Evolutionary conservation across 2,888 invertebrate species (phyloP), one percentile per base, ranked within the genome.

Genomic region (Petrolisthes manimaculis): DNA sequence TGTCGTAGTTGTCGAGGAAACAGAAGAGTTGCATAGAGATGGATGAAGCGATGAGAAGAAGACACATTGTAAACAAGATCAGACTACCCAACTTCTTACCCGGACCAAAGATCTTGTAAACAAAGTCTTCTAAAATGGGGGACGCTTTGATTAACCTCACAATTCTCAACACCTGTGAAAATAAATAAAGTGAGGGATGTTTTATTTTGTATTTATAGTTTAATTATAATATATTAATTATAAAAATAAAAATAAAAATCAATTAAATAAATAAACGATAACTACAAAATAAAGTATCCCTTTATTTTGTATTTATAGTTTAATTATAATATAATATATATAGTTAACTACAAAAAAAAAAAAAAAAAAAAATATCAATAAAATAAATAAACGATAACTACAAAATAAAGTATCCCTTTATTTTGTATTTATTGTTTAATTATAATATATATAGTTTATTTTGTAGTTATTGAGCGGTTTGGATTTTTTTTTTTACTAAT

Each of bases 11-110:
- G 92, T 97, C 96, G 6, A 99, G 95, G 92, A 97, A 99, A 93
- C 99, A 99, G 93, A 99, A 99, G 67, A 99, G 94, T 93, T 99
- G 99, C 96, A 99, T 98, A 78, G 99, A 99, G 92, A 99, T 99
- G 91, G 98, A 98, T 4, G 99, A 99, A 86, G 99, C 99, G 92
- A 99, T 99, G 88, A 99, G 97, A 84, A 99, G 94, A 93, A 99
- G 95, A 93, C 99, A 99, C 97, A 99, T 98, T 78, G 99, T 99
- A 93, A 99, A 99, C 92, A 99, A 97, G 84, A 99, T 98, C n/a
- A 99, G 95, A 92, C 98, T 98, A 67, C 99, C 99, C n/a, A 99
- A 94, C 93, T 99, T 99, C 93, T 99, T 99, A 18, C 95, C 95
- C 79, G 97, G 96, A 3, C 97, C 96, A 92, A 97, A 97, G 92